Conservation (phyloP, 2,113 vertebrate genomes). For the human (Homo sapiens) region GRCh38 chr17:1003001-1003500, state of each 20-base stretch:
- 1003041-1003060: neutral
- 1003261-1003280: neutral
- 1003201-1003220: neutral
- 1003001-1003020: slow-evolving; percentile 74
- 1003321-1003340: neutral
- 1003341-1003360: neutral
- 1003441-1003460: slow-evolving; percentile 61
- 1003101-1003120: neutral
- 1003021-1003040: slow-evolving; percentile 27
- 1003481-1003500: slow-evolving; percentile 58
- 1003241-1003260: neutral
- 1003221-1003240: neutral
- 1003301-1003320: neutral
- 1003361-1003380: neutral
- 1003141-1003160: neutral
- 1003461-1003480: slow-evolving; percentile 70
- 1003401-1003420: slow-evolving; percentile 28
- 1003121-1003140: neutral
- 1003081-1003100: neutral
- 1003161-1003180: neutral
- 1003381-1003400: slow-evolving; percentile 18
- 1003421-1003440: slow-evolving; percentile 47
- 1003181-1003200: neutral
- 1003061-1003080: neutral
- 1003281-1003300: neutral